phyloP scores from a whole-genome alignment of 2,888 invertebrate genomes.

The Exocentrus adspersus region DNA sequence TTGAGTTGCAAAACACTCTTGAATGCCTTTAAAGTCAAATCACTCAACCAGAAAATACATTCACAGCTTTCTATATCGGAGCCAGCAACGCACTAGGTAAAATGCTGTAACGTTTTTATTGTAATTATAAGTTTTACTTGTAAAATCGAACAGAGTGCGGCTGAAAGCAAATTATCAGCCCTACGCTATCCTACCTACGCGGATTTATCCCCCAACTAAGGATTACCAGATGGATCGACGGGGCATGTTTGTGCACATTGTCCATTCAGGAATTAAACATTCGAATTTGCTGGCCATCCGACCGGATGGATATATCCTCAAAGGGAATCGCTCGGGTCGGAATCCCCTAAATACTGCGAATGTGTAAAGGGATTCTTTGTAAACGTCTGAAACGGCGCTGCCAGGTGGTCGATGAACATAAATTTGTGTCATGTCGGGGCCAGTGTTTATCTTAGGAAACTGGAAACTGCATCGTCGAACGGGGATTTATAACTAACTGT shows the following conservation, averaged over 20 bases:
- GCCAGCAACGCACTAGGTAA: neutral
- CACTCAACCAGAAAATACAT: neutral
- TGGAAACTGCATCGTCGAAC: conserved; percentile 29
- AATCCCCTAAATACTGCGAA: conserved; percentile 45
- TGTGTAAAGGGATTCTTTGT: conserved; percentile 47
- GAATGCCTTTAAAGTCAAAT: neutral
- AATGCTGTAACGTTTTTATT: neutral
- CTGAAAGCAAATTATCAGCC: too few species aligned
- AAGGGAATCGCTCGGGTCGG: conserved; percentile 37
- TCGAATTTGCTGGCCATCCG: conserved; percentile 41
- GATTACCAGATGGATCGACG: conserved; percentile 40
- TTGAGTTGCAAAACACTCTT: neutral
- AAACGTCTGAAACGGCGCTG: conserved; percentile 45
- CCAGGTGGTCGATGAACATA: conserved; percentile 38
- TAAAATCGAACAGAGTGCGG: too few species aligned
- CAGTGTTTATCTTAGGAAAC: conserved; percentile 35
- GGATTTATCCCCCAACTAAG: conserved; percentile 21
- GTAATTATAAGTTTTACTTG: too few species aligned
- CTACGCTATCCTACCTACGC: conserved; percentile 13
- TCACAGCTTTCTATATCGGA: neutral
- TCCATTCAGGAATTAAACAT: conserved; percentile 51
- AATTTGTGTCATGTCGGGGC: conserved; percentile 26
- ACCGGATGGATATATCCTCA: conserved; percentile 40
- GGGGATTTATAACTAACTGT: conserved; percentile 41
- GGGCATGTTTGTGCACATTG: conserved; percentile 50